These are phyloP conservation scores for Agrotis segetum DNA, from an alignment of 2,888 invertebrate species.

Conservation along the genomic window DNA sequence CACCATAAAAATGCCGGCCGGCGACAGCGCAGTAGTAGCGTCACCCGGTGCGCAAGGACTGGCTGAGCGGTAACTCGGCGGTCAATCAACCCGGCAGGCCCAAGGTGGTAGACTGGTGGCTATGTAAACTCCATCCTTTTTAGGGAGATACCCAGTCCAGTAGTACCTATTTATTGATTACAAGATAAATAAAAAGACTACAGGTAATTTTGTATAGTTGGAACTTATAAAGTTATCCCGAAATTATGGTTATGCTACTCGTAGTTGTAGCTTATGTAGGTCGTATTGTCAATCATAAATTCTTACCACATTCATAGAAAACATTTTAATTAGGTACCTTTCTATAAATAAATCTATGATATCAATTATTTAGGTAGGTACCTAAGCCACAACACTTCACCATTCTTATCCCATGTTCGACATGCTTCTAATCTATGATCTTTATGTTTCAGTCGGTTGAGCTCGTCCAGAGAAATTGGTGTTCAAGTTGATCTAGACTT, in stretches of 20 bases:
- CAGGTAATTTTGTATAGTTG: not conserved
- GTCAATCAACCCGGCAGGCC: conserved; percentile 48
- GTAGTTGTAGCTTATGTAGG: too few relatives aligned
- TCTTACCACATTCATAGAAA: too few relatives aligned
- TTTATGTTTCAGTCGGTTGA: too few relatives aligned
- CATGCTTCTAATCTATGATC: too few relatives aligned
- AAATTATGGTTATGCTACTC: not conserved
- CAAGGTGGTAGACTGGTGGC: conserved; percentile 49
- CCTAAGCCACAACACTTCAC: too few relatives aligned
- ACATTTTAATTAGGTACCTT: too few relatives aligned
- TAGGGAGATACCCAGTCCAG: conserved; percentile 19
- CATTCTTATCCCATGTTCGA: too few relatives aligned
- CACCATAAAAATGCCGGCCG: conserved; percentile 12
- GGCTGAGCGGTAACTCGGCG: conserved; percentile 39
- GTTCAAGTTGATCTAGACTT: too few relatives aligned
- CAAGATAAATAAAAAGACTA: conserved; percentile 4
- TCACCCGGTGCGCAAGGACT: conserved; percentile 36
- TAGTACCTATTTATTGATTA: not conserved
- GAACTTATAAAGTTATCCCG: not conserved
- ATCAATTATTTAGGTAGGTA: too few relatives aligned
- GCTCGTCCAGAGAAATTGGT: too few relatives aligned
- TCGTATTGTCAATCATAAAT: too few relatives aligned
- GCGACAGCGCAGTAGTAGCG: conserved; percentile 26
- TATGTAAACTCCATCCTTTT: conserved; percentile 43
- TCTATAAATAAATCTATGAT: too few relatives aligned